phyloP scores from a whole-genome alignment of 2,888 invertebrate species.

The Drosophila limbata region DNA sequence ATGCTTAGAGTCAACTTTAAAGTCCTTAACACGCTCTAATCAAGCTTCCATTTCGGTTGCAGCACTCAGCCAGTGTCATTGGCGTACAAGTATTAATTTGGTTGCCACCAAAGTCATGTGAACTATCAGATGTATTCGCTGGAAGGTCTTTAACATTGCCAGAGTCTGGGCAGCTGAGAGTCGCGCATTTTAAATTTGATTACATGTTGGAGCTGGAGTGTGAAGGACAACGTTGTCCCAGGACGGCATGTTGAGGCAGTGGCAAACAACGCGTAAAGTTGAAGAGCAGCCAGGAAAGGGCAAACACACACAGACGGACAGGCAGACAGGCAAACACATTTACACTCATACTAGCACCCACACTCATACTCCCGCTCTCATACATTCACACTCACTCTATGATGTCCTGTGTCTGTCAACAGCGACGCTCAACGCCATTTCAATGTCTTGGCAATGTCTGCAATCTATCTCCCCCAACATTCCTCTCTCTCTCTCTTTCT shows the following conservation, averaged over 20 bases:
- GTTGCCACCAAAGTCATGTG: conserved; percentile 10
- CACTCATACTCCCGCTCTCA: conserved; percentile 4
- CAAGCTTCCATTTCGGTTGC: background rate
- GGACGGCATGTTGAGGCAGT: conserved; percentile 35
- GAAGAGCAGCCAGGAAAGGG: conserved; percentile 44
- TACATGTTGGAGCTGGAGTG: conserved; percentile 23
- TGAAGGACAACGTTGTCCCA: conserved; percentile 48
- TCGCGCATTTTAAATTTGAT: conserved; percentile 37
- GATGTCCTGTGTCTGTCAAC: conserved; percentile 33
- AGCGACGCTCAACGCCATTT: conserved; percentile 52
- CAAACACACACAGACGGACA: conserved; percentile 12
- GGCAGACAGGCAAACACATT: conserved; percentile 1
- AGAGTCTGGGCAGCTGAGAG: conserved; percentile 6
- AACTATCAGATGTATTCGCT: conserved; percentile 15
- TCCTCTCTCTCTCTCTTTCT: background rate
- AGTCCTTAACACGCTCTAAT: background rate
- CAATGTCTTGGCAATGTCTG: conserved; percentile 53
- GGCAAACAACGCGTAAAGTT: conserved; percentile 62
- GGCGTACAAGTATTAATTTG: background rate
- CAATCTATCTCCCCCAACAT: conserved; percentile 41
- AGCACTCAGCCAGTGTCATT: conserved; percentile 4
- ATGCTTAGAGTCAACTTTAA: background rate
- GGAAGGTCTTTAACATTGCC: background rate
- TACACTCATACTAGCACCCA: conserved; percentile 4
- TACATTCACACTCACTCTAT: conserved; percentile 9